Base-by-base conservation (phyloP, 2,113 vertebrate genomes). In the Tachuris rubrigastra region DNA sequence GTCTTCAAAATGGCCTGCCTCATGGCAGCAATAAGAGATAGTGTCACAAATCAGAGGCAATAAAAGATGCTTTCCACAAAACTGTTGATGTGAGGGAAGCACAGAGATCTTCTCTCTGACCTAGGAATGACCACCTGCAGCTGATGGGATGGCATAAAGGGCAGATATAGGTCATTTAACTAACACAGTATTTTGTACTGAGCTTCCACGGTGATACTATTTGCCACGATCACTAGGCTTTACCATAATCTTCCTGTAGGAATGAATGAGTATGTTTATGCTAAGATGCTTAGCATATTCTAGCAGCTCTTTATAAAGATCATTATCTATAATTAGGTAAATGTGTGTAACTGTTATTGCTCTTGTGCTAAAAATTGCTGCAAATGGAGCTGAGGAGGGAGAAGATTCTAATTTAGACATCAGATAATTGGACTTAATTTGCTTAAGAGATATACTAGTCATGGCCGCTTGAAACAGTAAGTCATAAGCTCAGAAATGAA, bases 311-410 rank as follows among this genome's bases (percentile, higher is more conserved):
- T 84, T 90, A 92, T 81, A 96, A 85, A 97, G 96, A 95, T 95
- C 56, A 93, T 94, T 96, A 95, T 96, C 83, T 94, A n/a, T 93
- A 94, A 96, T 96, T 96, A 94, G 71, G 68, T 94, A 94, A 96
- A 86, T 95, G 90, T 96, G 94, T 22, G 21, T 87, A 93, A 96
- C 88, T 83, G 83, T 85, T 96, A 91, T 95, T 93, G 85, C 96
- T 96, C 90, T 95, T 94, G 86, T 95, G 94, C 88, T 97, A 96
- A 97, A 96, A 97, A 96, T 96, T 97, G 73, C 88, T 92, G 93
- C 86, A 96, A 96, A 92, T 94, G 95, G 85, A 92, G 69, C 84
- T 76, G 77, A 92, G 86, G 58, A 92, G 60, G 80, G 93, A 89
- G 56, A 94, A 52, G 86, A 94, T 93, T 95, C 79, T 94, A 96